Evolutionary conservation across 2,888 invertebrate species (phyloP).

Genomic region (Ferrisia virgata): DNA sequence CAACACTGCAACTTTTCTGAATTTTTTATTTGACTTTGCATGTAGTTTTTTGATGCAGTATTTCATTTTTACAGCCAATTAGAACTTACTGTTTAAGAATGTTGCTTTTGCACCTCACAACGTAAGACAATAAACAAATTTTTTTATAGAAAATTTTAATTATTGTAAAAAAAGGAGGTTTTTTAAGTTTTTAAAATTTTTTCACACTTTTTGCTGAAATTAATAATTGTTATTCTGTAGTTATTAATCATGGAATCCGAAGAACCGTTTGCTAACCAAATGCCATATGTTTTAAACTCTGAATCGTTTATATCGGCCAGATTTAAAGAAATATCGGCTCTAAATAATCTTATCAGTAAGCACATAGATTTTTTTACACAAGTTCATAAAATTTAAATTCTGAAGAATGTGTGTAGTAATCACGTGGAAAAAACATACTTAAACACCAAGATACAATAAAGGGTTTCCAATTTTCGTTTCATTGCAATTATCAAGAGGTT

Average conservation of each 20-base stretch:
- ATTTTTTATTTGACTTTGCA: not conserved
- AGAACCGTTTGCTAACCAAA: not conserved
- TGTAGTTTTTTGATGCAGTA: not conserved
- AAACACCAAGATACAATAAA: not conserved
- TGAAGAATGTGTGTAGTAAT: not conserved
- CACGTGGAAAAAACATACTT: no score
- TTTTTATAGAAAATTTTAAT: not conserved
- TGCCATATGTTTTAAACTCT: not conserved
- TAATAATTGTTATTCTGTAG: not conserved
- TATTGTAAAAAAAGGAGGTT: not conserved
- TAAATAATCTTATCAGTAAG: slow-evolving; percentile 27
- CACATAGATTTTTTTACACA: not conserved
- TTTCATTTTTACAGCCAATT: not conserved
- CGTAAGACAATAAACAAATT: not conserved
- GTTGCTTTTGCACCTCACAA: not conserved
- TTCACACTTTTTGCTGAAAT: not conserved
- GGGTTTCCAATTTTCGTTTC: no score
- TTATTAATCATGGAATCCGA: not conserved
- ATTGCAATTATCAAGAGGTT: no score
- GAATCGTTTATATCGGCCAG: slow-evolving; percentile 32
- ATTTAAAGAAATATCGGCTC: slow-evolving; percentile 27
- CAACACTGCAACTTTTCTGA: not conserved
- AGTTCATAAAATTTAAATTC: not conserved
- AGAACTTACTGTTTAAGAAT: not conserved
- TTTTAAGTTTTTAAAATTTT: not conserved